These are phyloP conservation scores for Caenorhabditis afra DNA, from an alignment of 2,888 invertebrate species.

Conservation along the genomic window DNA sequence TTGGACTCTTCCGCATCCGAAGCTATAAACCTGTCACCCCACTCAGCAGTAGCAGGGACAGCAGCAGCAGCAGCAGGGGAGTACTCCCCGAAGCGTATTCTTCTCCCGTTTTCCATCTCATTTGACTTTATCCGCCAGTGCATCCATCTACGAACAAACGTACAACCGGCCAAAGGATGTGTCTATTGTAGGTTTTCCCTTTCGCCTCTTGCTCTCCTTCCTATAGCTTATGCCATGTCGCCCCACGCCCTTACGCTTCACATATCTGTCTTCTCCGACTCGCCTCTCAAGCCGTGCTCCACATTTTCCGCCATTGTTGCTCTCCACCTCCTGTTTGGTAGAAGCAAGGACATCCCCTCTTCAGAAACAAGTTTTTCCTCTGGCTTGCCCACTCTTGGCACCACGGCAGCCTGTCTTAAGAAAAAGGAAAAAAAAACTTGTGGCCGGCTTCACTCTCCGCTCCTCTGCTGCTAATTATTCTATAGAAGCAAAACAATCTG, in stretches of 20 bases:
- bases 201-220: background rate
- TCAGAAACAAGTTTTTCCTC: slow-evolving; percentile 48
- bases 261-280: slow-evolving; percentile 45
- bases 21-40: background rate
- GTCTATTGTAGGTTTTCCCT: slow-evolving; percentile 44
- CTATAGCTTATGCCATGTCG: slow-evolving; percentile 10
- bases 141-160: slow-evolving; percentile 30
- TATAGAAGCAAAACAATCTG: slow-evolving; percentile 47
- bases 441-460: slow-evolving; percentile 8
- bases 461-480: slow-evolving; percentile 35
- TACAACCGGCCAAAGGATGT: slow-evolving; percentile 23
- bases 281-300: slow-evolving; percentile 8
- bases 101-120: slow-evolving; percentile 21
- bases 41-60: too few relatives aligned
- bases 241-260: slow-evolving; percentile 44
- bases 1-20: background rate
- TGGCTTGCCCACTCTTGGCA: slow-evolving; percentile 23
- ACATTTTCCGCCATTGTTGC: slow-evolving; percentile 32
- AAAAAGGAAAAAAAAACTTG: slow-evolving; percentile 1
- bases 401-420: background rate
- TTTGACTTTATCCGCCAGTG: slow-evolving; percentile 28
- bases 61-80: background rate
- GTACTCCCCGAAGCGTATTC: background rate
- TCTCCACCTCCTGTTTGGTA: slow-evolving; percentile 48
- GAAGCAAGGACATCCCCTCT: slow-evolving; percentile 33